Evolutionary conservation across 2,797 vertebrate genomes (phyloP).

Genomic region (Pipistrellus kuhlii): DNA sequence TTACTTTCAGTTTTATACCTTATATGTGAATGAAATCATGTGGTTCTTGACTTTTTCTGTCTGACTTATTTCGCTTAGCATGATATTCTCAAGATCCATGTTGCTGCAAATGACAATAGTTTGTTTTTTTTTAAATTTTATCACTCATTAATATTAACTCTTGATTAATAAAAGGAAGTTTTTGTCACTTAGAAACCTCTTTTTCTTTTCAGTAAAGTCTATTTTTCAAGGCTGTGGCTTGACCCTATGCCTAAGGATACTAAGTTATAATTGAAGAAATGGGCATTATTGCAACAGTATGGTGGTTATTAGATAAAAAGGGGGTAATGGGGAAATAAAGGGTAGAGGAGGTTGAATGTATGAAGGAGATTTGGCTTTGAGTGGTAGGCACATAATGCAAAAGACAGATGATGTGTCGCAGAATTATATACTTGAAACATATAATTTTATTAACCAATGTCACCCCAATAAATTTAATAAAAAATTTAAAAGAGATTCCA

Average conservation of each 20-base stretch:
- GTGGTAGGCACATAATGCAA: background rate
- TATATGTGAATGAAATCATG: background rate
- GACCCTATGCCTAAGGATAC: background rate
- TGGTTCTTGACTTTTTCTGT: background rate
- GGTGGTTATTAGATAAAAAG: background rate
- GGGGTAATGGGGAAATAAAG: background rate
- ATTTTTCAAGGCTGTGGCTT: background rate
- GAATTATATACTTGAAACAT: background rate
- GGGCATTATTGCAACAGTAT: background rate
- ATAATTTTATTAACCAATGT: background rate
- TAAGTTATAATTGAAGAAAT: background rate
- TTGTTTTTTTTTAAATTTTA: background rate
- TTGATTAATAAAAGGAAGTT: background rate
- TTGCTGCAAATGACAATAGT: background rate
- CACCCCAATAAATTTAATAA: background rate
- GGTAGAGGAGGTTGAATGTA: background rate
- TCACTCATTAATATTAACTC: background rate
- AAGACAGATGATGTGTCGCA: background rate
- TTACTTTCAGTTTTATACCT: background rate
- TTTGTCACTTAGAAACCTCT: constrained; percentile 5
- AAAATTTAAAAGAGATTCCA: background rate
- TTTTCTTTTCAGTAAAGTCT: background rate
- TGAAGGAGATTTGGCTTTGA: background rate
- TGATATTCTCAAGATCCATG: background rate
- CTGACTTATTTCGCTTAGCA: background rate